These are phyloP conservation scores for Halocynthia aurantium DNA, from an alignment of 23 tunicate genomes.

Conservation along the genomic window DNA sequence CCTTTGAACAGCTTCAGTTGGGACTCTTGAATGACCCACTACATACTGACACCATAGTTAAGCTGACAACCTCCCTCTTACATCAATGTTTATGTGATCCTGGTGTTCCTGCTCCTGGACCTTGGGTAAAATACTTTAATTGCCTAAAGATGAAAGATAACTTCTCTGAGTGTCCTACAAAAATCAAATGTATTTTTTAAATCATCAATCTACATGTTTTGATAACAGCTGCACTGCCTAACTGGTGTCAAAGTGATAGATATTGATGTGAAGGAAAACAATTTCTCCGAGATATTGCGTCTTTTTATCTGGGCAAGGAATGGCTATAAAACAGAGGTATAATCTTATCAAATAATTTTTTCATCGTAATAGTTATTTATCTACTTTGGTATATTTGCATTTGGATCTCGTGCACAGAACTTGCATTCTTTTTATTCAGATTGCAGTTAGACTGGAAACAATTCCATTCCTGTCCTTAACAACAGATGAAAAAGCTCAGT, in stretches of 20 bases:
- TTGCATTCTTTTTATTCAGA: slow-evolving; percentile 20
- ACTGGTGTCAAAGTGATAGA: slow-evolving; percentile 85
- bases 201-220: neutral
- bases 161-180: no score
- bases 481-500: slow-evolving; percentile 62
- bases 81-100: slow-evolving; percentile 96
- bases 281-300: slow-evolving; percentile 83
- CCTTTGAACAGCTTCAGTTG: slow-evolving; percentile 63
- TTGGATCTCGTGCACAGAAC: no score
- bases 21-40: slow-evolving; percentile 74
- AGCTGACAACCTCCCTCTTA: slow-evolving; percentile 68
- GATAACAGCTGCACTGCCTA: slow-evolving; percentile 61
- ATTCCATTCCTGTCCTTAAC: slow-evolving; percentile 60
- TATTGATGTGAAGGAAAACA: slow-evolving; percentile 67
- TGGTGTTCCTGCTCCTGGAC: slow-evolving; percentile 97
- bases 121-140: slow-evolving; percentile 70
- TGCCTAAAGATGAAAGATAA: neutral
- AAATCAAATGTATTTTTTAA: no score
- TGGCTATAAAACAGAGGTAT: slow-evolving; percentile 70
- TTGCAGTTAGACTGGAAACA: slow-evolving; percentile 49
- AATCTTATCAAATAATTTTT: neutral
- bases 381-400: neutral
- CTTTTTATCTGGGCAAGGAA: slow-evolving; percentile 90
- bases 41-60: slow-evolving; percentile 51
- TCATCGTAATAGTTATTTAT: neutral